phyloP scores from a whole-genome alignment of 2,113 vertebrate genomes.

The Silurus asotus region DNA sequence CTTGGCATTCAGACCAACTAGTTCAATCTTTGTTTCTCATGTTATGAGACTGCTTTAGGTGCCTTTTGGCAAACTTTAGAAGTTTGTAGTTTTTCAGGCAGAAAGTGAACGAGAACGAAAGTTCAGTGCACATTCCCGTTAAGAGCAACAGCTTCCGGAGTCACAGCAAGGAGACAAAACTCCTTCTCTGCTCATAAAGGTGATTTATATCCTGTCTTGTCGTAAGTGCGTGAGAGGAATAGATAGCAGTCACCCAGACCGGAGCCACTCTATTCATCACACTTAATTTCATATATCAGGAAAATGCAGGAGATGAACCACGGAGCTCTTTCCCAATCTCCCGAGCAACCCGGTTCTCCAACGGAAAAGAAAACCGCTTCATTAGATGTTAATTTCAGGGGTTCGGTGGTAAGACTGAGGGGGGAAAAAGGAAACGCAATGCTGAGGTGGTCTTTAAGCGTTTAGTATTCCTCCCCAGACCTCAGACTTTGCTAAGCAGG shows the following conservation, averaged over 20 bases:
- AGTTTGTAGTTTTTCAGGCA: neutral
- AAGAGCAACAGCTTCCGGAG: neutral
- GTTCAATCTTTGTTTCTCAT: too few species aligned
- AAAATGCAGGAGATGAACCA: neutral
- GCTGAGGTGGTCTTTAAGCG: slow-evolving; percentile 16
- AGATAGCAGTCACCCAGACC: neutral
- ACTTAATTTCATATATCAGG: slow-evolving; percentile 14
- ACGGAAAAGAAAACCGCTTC: slow-evolving; percentile 5
- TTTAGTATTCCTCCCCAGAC: slow-evolving; percentile 50
- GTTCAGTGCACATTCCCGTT: neutral
- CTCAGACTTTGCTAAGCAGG: slow-evolving; percentile 43
- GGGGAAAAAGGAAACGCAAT: neutral
- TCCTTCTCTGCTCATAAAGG: neutral
- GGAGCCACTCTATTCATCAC: neutral
- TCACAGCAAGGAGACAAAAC: neutral
- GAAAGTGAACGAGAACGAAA: neutral
- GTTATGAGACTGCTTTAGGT: too few species aligned
- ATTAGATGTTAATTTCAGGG: slow-evolving; percentile 35
- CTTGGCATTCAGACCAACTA: too few species aligned
- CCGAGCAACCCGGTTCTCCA: slow-evolving; percentile 5
- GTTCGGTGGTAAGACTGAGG: neutral
- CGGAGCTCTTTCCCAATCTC: slow-evolving; percentile 13
- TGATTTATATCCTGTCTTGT: slow-evolving; percentile 22
- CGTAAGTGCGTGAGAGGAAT: neutral
- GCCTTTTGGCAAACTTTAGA: too few species aligned